Conservation (phyloP, 2,888 invertebrate genomes). For the Drosophila anceps region DNA sequence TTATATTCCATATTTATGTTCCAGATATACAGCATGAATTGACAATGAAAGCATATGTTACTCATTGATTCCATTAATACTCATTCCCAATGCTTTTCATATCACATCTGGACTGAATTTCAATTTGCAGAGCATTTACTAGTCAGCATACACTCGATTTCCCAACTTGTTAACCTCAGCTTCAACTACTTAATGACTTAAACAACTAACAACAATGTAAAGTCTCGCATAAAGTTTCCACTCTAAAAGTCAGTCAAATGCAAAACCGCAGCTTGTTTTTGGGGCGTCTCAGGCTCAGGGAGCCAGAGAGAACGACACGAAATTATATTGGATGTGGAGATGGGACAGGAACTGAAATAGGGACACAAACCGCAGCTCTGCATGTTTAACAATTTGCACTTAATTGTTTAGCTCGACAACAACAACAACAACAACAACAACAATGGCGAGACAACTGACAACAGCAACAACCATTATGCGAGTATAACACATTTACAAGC, state of each 20-base stretch:
- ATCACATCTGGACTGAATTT: not conserved
- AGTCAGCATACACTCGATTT: not conserved
- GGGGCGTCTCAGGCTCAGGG: constrained; percentile 3
- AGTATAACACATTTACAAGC: constrained; percentile 50
- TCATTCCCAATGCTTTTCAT: not conserved
- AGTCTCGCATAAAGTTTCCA: constrained; percentile 16
- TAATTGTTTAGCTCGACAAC: constrained; percentile 61
- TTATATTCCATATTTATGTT: no score
- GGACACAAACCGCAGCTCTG: constrained; percentile 46
- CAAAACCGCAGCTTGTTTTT: constrained; percentile 43
- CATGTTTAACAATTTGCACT: constrained; percentile 66
- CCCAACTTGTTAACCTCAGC: not conserved
- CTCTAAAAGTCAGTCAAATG: constrained; percentile 46
- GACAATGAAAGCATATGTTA: no score
- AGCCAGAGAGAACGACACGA: constrained; percentile 1
- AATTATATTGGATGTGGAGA: not conserved
- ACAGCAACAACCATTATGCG: constrained; percentile 44
- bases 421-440: constrained; percentile 39
- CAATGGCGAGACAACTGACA: constrained; percentile 33
- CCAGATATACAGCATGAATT: no score
- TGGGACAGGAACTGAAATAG: constrained; percentile 7
- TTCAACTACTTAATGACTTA: constrained; percentile 30
- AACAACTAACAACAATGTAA: constrained; percentile 15
- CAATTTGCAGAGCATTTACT: not conserved
- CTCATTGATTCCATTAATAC: no score